Conservation (phyloP, 2,888 invertebrate species). For the Elysia crispata region DNA sequence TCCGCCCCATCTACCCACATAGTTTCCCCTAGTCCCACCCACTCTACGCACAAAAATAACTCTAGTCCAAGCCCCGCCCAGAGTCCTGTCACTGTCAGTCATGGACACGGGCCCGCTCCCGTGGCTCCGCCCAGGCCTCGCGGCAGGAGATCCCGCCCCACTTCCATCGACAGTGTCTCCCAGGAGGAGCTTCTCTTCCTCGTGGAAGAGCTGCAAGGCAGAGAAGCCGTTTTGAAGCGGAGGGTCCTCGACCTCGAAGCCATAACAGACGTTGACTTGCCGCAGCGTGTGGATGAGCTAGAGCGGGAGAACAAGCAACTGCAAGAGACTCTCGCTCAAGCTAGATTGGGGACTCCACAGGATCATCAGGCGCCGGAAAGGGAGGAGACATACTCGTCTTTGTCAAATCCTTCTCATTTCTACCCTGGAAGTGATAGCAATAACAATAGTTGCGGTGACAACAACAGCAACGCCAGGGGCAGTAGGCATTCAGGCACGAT, state of each 20-base stretch:
- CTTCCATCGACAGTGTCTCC: constrained; percentile 43
- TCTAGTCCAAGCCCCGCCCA: background rate
- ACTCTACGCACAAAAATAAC: background rate
- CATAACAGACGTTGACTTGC: constrained; percentile 46
- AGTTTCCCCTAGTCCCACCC: background rate
- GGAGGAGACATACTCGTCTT: background rate
- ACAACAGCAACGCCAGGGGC: constrained; percentile 12
- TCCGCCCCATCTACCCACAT: too few species aligned
- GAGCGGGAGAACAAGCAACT: constrained; percentile 51
- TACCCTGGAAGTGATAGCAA: background rate
- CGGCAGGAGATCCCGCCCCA: constrained; percentile 2
- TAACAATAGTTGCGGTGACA: background rate
- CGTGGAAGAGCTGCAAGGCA: constrained; percentile 48
- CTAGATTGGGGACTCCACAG: background rate
- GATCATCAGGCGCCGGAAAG: background rate
- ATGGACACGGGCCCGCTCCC: background rate
- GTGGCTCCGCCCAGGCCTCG: constrained; percentile 21
- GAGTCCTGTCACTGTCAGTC: background rate
- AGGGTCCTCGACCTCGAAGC: constrained; percentile 49
- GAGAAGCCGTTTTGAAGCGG: constrained; percentile 42
- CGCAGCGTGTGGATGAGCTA: constrained; percentile 51
- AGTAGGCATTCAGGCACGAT: constrained; percentile 51
- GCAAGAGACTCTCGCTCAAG: background rate
- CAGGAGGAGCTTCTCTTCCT: constrained; percentile 49
- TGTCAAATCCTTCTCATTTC: background rate